Percentiles rank a stretch among this genome's conserved stretches.
phyloP scores from a whole-genome alignment of 2,113 vertebrate species.

The Takifugu bimaculatus region DNA sequence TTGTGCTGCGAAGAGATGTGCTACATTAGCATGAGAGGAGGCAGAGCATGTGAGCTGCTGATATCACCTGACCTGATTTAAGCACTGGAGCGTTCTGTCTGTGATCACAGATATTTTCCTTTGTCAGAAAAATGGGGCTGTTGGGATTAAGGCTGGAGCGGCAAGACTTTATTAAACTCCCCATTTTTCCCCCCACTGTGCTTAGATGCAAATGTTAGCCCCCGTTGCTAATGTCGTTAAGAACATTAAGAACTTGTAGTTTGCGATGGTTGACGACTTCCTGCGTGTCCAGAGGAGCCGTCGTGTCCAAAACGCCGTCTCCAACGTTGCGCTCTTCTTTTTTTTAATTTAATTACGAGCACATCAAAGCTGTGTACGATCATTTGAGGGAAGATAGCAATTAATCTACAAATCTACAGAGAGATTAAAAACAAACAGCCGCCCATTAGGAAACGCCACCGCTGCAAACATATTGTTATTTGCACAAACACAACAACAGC shows the following conservation, averaged over 20 bases:
- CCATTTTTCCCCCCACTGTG: neutral
- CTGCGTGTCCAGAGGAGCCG: too few relatives aligned
- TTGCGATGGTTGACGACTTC: too few relatives aligned
- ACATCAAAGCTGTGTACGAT: slow-evolving; percentile 12
- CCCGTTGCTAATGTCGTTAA: neutral
- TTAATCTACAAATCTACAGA: slow-evolving; percentile 33
- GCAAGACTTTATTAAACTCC: neutral
- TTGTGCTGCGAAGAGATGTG: slow-evolving; percentile 34
- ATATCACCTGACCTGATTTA: slow-evolving; percentile 66
- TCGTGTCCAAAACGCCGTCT: too few relatives aligned
- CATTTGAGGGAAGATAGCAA: slow-evolving; percentile 17
- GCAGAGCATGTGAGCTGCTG: slow-evolving; percentile 38
- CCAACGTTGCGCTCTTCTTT: too few relatives aligned
- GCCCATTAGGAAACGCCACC: slow-evolving; percentile 45
- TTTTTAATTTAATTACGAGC: slow-evolving; percentile 1
- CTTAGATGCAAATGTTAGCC: neutral
- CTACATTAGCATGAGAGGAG: slow-evolving; percentile 39
- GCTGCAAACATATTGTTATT: slow-evolving; percentile 49
- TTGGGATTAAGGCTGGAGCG: slow-evolving; percentile 24
- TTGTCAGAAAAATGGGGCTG: slow-evolving; percentile 25
- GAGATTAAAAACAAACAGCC: slow-evolving; percentile 30
- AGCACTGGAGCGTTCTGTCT: slow-evolving; percentile 53
- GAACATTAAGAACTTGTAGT: too few relatives aligned
- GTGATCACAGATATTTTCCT: slow-evolving; percentile 36
- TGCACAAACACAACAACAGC: slow-evolving; percentile 63